Conservation (phyloP, 2,113 vertebrate species). For the Mobula hypostoma region DNA sequence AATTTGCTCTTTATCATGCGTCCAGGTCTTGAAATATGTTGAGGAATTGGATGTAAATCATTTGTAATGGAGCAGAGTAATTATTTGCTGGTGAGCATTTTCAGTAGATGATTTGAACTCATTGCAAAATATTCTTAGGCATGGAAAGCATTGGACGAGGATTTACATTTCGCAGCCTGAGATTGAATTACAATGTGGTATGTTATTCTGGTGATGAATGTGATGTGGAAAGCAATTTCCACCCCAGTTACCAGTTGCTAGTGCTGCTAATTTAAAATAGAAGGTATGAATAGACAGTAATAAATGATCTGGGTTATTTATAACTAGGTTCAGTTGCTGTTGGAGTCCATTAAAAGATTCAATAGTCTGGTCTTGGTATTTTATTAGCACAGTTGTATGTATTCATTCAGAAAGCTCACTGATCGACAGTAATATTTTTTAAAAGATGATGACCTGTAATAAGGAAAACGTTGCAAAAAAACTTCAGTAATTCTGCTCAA, state of each 20-base stretch:
- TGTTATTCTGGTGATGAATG: conserved; percentile 51
- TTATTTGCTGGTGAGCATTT: not conserved
- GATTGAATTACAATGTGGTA: conserved; percentile 2
- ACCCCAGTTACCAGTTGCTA: conserved; percentile 53
- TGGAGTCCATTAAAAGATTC: conserved; percentile 29
- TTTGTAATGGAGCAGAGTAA: not conserved
- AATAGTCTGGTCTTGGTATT: not conserved
- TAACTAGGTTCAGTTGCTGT: conserved; percentile 52
- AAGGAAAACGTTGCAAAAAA: no score
- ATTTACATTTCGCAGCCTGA: not conserved
- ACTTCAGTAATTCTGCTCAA: not conserved
- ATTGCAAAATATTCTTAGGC: not conserved
- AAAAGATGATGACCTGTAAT: not conserved
- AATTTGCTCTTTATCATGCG: not conserved
- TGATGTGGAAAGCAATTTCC: conserved; percentile 53
- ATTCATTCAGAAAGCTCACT: conserved; percentile 27
- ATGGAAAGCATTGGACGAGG: not conserved
- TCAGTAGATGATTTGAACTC: not conserved
- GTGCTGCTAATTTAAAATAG: conserved; percentile 50
- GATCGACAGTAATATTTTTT: not conserved
- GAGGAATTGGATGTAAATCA: not conserved
- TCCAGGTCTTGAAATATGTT: not conserved
- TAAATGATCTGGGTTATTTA: conserved; percentile 58
- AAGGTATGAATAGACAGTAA: conserved; percentile 45
- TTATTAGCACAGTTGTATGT: not conserved